Evolutionary conservation across 2,888 invertebrate species (phyloP).

Genomic region (Autographa pulchrina): DNA sequence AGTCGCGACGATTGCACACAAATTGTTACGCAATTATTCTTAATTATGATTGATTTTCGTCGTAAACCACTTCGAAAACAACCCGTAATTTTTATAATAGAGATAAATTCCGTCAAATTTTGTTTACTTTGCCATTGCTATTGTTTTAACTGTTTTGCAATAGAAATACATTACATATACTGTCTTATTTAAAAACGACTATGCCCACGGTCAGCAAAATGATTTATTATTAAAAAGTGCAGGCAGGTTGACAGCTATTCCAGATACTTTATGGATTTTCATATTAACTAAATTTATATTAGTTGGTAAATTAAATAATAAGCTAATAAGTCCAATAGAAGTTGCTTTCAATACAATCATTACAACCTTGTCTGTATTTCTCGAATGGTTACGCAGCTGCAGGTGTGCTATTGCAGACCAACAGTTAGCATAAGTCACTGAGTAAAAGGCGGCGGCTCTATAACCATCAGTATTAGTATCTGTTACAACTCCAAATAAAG

Average conservation of each 20-base stretch:
- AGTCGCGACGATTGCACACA: slow-evolving; percentile 26
- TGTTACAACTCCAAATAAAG: slow-evolving; percentile 4
- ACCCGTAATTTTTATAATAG: neutral
- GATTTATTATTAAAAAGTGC: neutral
- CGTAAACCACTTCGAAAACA: slow-evolving; percentile 17
- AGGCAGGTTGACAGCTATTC: too few relatives aligned
- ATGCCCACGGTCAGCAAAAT: neutral
- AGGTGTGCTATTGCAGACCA: neutral
- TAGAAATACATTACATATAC: neutral
- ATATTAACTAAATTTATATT: too few relatives aligned
- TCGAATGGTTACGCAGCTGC: neutral
- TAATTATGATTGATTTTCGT: slow-evolving; percentile 46
- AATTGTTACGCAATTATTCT: slow-evolving; percentile 44
- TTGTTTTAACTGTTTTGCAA: neutral
- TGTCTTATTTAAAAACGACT: neutral
- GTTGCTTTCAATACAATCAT: neutral
- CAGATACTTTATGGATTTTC: too few relatives aligned
- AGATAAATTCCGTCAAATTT: neutral
- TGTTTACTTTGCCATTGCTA: neutral
- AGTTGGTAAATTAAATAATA: neutral
- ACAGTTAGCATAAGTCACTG: neutral
- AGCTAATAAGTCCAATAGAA: neutral
- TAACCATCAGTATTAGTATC: slow-evolving; percentile 4
- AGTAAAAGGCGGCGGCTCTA: slow-evolving; percentile 4
- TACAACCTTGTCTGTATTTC: slow-evolving; percentile 1